phyloP scores from a whole-genome alignment of 2,113 vertebrate species.

The Pseudonaja textilis region DNA sequence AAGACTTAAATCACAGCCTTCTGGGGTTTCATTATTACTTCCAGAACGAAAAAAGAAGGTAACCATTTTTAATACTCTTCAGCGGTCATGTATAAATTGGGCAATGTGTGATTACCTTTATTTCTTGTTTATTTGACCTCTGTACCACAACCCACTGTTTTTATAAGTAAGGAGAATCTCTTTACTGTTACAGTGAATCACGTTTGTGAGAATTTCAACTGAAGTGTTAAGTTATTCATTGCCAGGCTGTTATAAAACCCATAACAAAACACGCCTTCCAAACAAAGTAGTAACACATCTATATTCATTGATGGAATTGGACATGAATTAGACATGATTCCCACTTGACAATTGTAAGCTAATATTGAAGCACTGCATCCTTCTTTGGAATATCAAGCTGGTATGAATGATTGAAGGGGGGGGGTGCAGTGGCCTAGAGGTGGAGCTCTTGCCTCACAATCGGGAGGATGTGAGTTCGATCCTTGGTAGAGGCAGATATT shows the following conservation, averaged over 20 bases:
- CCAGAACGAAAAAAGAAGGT: conserved; percentile 60
- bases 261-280: not conserved
- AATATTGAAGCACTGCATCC: not conserved
- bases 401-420: not conserved
- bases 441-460: too few species aligned
- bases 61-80: conserved; percentile 49
- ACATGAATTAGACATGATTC: not conserved
- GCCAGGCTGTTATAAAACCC: not conserved
- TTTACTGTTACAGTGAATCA: not conserved
- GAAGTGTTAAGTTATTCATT: not conserved
- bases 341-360: not conserved
- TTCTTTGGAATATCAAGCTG: not conserved
- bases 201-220: not conserved
- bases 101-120: not conserved
- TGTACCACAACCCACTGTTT: not conserved
- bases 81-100: not conserved
- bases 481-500: too few species aligned
- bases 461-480: too few species aligned
- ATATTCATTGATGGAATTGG: not conserved
- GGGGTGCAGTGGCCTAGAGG: too few species aligned
- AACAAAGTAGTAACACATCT: not conserved
- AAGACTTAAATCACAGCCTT: conserved; percentile 44
- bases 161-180: not conserved
- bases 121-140: not conserved
- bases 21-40: conserved; percentile 16